Conservation (phyloP, 2,797 vertebrate genomes). For the Lithobates sylvaticus region DNA sequence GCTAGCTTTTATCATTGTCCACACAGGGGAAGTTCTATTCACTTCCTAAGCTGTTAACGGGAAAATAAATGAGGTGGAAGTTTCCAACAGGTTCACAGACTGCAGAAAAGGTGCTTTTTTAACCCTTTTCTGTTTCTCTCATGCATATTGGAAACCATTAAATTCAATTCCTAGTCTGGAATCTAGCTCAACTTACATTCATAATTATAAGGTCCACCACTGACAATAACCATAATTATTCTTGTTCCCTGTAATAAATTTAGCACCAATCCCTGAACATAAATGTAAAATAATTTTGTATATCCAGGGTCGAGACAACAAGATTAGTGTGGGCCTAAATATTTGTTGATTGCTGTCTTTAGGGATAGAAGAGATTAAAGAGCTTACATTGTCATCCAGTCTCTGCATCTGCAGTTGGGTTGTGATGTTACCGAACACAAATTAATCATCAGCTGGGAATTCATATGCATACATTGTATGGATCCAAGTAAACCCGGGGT, state of each 20-base stretch:
- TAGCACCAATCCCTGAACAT: slow-evolving; percentile 11
- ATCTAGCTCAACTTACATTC: no score
- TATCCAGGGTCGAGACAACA: slow-evolving; percentile 7
- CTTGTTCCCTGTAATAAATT: slow-evolving; percentile 1
- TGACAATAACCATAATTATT: not conserved
- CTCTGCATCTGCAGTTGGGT: slow-evolving; percentile 42
- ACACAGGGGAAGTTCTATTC: no score
- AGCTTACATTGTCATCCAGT: slow-evolving; percentile 52
- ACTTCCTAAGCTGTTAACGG: no score
- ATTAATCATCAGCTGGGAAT: slow-evolving; percentile 47
- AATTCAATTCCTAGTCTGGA: not conserved
- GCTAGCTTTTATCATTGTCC: no score
- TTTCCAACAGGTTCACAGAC: no score
- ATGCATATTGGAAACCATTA: not conserved
- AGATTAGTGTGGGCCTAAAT: slow-evolving; percentile 53
- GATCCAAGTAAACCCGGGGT: slow-evolving; percentile 40
- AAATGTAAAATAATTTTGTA: slow-evolving; percentile 25
- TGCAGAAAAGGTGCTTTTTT: no score
- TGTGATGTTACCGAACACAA: slow-evolving; percentile 50
- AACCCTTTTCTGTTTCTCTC: not conserved
- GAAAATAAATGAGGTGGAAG: no score
- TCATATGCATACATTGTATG: slow-evolving; percentile 55
- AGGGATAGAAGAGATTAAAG: slow-evolving; percentile 55
- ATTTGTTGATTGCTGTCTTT: slow-evolving; percentile 52
- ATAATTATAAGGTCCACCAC: not conserved